phyloP scores from a whole-genome alignment of 2,888 invertebrate species.

The Smittia sp. region DNA sequence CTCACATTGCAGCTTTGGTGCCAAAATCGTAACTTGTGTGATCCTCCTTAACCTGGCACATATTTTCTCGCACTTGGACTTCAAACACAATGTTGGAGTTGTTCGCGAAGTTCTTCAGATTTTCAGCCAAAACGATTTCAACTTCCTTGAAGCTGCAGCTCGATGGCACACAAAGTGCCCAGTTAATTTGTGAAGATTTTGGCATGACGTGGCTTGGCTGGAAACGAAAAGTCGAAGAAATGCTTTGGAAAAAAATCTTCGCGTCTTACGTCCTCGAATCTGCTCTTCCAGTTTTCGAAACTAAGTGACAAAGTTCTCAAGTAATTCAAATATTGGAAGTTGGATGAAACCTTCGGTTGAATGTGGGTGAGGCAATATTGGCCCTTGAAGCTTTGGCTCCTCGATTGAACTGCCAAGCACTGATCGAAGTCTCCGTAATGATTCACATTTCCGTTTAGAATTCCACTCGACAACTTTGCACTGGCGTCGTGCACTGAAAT shows the following conservation, averaged over 20 bases:
- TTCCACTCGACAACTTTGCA: conserved; percentile 58
- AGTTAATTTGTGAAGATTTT: conserved; percentile 54
- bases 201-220: conserved; percentile 11
- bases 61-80: conserved; percentile 59
- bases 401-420: conserved; percentile 47
- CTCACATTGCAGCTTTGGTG: conserved; percentile 58
- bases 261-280: conserved; percentile 64
- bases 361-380: conserved; percentile 65
- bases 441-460: conserved; percentile 59
- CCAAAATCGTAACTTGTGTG: conserved; percentile 48
- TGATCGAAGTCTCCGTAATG: conserved; percentile 60
- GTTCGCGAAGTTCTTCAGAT: conserved; percentile 54
- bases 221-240: background rate
- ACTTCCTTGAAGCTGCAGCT: conserved; percentile 61
- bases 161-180: conserved; percentile 66
- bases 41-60: conserved; percentile 59
- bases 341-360: conserved; percentile 57
- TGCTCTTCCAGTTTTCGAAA: conserved; percentile 63
- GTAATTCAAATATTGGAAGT: conserved; percentile 54
- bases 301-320: conserved; percentile 58
- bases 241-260: too few relatives aligned
- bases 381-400: conserved; percentile 50
- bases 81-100: conserved; percentile 59
- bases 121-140: conserved; percentile 57
- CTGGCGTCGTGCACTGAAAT: conserved; percentile 42